These are phyloP conservation scores for Dicyrtoma fusca DNA, from an alignment of 2,888 invertebrate species.

Conservation along the genomic window DNA sequence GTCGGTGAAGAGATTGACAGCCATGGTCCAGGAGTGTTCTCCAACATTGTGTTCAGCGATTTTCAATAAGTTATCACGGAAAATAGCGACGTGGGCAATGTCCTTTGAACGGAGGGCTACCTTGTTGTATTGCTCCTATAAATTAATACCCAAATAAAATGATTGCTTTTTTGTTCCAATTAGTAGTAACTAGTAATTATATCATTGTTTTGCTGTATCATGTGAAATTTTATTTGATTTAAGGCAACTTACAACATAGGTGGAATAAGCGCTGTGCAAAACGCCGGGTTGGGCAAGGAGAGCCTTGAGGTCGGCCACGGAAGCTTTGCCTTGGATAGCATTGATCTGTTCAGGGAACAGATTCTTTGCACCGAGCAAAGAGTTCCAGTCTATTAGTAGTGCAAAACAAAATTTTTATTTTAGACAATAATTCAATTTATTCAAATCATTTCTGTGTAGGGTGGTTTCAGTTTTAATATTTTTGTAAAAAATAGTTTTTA, in stretches of 20 bases:
- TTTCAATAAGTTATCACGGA: not conserved
- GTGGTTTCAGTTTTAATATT: too few relatives aligned
- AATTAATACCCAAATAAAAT: not conserved
- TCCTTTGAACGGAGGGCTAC: slow-evolving; percentile 9
- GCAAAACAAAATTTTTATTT: too few relatives aligned
- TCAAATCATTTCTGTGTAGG: too few relatives aligned
- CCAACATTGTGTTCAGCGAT: slow-evolving; percentile 22
- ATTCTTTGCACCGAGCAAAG: too few relatives aligned
- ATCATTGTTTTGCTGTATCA: too few relatives aligned
- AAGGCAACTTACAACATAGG: slow-evolving; percentile 12
- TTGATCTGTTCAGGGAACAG: slow-evolving; percentile 7
- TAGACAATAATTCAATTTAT: too few relatives aligned
- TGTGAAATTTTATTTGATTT: too few relatives aligned
- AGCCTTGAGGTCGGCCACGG: slow-evolving; percentile 1
- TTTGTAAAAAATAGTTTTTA: too few relatives aligned
- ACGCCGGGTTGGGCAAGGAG: not conserved
- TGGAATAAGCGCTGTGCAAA: slow-evolving; percentile 2
- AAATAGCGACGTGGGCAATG: slow-evolving; percentile 7
- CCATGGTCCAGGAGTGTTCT: slow-evolving; percentile 4
- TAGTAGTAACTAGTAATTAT: too few relatives aligned
- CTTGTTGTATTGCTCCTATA: slow-evolving; percentile 1
- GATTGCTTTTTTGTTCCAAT: not conserved
- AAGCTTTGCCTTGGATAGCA: not conserved
- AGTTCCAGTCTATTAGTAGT: too few relatives aligned
- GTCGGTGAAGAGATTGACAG: slow-evolving; percentile 24